These are phyloP conservation scores for Chelmon rostratus DNA, from an alignment of 2,797 vertebrate species.

Conservation along the genomic window DNA sequence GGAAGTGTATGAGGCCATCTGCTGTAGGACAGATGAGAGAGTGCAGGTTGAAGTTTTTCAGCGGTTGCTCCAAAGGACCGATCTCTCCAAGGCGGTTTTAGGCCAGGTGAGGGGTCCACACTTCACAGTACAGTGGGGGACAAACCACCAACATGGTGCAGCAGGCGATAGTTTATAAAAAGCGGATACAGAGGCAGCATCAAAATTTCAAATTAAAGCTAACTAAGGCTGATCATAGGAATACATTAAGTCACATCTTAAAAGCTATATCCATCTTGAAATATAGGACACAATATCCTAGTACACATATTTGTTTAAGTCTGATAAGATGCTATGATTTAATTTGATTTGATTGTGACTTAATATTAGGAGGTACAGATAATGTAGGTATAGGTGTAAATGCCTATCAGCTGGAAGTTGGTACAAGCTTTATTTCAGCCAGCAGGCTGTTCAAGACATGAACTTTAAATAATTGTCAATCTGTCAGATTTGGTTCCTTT, in stretches of 20 bases:
- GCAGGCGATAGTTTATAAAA: background rate
- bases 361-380: background rate
- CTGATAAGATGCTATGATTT: conserved; percentile 9
- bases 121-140: background rate
- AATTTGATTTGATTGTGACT: too few species aligned
- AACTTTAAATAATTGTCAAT: background rate
- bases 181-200: background rate
- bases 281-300: too few species aligned
- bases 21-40: conserved; percentile 84
- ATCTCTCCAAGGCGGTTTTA: conserved; percentile 77
- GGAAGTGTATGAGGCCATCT: conserved; percentile 86
- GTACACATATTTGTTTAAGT: conserved; percentile 21
- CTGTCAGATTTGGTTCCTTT: background rate
- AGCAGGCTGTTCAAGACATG: background rate
- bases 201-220: background rate
- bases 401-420: background rate
- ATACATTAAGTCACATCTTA: too few species aligned
- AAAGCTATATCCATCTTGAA: too few species aligned
- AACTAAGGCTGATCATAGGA: background rate
- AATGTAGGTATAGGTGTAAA: background rate
- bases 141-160: background rate
- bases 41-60: conserved; percentile 85
- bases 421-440: background rate
- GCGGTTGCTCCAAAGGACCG: conserved; percentile 83
- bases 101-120: conserved; percentile 79